Conservation (phyloP, 37 sponge, comb jelly and placozoan species). For the Beroe forskalii region DNA sequence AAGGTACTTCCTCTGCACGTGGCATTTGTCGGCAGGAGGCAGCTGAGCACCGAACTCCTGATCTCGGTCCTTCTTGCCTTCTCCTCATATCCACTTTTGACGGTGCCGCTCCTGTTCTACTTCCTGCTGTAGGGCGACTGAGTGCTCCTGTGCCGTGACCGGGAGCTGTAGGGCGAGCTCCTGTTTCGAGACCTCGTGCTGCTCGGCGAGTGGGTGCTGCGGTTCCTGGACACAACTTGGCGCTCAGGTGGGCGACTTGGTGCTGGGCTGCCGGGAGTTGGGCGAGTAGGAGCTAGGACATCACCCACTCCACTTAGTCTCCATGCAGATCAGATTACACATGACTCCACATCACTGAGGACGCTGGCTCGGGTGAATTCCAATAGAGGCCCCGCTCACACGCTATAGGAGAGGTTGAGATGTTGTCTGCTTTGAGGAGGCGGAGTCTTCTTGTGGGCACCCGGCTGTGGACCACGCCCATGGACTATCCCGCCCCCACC, state of each 20-base stretch:
- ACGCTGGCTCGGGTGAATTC: constrained; percentile 15
- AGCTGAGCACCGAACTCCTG: too few relatives aligned
- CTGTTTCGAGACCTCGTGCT: neutral
- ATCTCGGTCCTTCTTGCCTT: too few relatives aligned
- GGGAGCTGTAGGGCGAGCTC: neutral
- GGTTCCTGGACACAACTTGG: neutral
- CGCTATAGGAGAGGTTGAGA: constrained; percentile 39
- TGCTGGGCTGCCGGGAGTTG: neutral
- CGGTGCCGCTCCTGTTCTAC: too few relatives aligned
- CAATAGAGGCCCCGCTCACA: constrained; percentile 18
- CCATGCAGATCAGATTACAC: constrained; percentile 63
- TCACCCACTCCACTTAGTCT: constrained; percentile 29
- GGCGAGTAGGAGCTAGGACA: constrained; percentile 26
- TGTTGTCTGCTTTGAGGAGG: constrained; percentile 50
- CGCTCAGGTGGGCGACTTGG: constrained; percentile 30
- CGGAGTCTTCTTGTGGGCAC: neutral
- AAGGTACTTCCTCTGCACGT: constrained; percentile 30
- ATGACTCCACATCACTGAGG: constrained; percentile 37
- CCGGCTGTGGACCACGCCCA: neutral
- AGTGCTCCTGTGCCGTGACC: too few relatives aligned
- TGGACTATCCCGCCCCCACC: neutral
- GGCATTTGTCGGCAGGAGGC: neutral
- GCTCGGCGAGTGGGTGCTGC: neutral
- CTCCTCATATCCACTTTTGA: too few relatives aligned
- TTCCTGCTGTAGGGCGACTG: neutral